A percentile compares a stretch with the other conserved stretches of the same genome.
Conservation (phyloP, 2,888 invertebrate genomes). For the Rotaria sp. region DNA sequence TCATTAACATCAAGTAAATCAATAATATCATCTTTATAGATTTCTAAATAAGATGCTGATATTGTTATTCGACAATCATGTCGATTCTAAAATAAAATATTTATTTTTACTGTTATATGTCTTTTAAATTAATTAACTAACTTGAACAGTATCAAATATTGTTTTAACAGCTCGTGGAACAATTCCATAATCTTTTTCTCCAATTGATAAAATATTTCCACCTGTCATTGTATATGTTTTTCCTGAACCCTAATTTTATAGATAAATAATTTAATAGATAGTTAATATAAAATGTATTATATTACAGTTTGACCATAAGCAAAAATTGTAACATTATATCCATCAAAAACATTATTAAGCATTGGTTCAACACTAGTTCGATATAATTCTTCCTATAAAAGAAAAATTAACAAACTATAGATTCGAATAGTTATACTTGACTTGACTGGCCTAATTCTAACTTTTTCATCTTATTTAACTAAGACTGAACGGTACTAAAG, state of each 20-base stretch:
- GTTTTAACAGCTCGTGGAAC: constrained; percentile 78
- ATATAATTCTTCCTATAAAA: constrained; percentile 50
- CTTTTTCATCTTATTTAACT: too few species aligned
- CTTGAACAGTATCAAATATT: constrained; percentile 61
- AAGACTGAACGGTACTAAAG: too few species aligned
- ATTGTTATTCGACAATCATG: constrained; percentile 43
- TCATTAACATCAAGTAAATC: constrained; percentile 52
- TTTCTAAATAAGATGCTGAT: constrained; percentile 54
- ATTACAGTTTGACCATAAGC: constrained; percentile 81
- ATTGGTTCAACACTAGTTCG: constrained; percentile 50
- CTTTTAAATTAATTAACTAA: not conserved
- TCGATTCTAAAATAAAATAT: constrained; percentile 7
- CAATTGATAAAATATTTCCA: constrained; percentile 48
- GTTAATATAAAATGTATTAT: not conserved
- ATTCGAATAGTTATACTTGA: too few species aligned
- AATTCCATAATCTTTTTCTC: constrained; percentile 64
- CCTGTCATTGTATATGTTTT: constrained; percentile 86
- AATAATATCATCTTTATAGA: constrained; percentile 55
- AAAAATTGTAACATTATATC: constrained; percentile 84
- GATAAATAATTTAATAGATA: not conserved
- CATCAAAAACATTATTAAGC: constrained; percentile 58
- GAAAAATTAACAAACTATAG: not conserved
- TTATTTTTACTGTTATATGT: not conserved
- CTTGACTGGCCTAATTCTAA: too few species aligned
- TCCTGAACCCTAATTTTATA: constrained; percentile 66